Conservation (phyloP, 2,797 vertebrate genomes). For the Girardinus metallicus region DNA sequence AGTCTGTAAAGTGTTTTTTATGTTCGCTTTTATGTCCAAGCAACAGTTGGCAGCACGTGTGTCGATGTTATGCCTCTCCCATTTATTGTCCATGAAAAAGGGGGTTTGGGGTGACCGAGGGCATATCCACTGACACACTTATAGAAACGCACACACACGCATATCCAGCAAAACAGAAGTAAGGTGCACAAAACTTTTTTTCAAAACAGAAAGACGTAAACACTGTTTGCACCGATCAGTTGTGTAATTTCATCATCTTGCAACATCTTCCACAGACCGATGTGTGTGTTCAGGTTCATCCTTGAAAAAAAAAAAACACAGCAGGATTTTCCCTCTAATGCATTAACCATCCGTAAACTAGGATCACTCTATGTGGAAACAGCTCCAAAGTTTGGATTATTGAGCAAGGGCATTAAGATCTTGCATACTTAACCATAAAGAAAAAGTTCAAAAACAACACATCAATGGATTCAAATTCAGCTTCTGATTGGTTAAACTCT, state of each 20-base stretch:
- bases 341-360: slow-evolving; percentile 10
- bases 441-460: slow-evolving; percentile 68
- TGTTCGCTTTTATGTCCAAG: slow-evolving; percentile 79
- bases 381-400: slow-evolving; percentile 42
- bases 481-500: slow-evolving; percentile 71
- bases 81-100: slow-evolving; percentile 70
- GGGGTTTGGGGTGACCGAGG: slow-evolving; percentile 53
- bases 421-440: slow-evolving; percentile 39
- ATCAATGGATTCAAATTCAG: slow-evolving; percentile 42
- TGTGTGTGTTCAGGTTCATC: slow-evolving; percentile 27
- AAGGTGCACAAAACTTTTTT: neutral
- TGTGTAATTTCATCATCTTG: slow-evolving; percentile 66
- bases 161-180: slow-evolving; percentile 18
- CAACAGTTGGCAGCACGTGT: slow-evolving; percentile 95
- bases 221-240: slow-evolving; percentile 27
- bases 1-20: slow-evolving; percentile 79
- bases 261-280: slow-evolving; percentile 46
- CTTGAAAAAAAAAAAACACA: slow-evolving; percentile 24
- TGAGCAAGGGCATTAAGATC: slow-evolving; percentile 33
- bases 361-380: slow-evolving; percentile 24
- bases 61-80: slow-evolving; percentile 80
- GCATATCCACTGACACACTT: slow-evolving; percentile 50
- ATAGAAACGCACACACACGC: slow-evolving; percentile 7
- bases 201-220: slow-evolving; percentile 22
- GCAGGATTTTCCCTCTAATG: slow-evolving; percentile 27